Evolutionary conservation across 2,797 vertebrate species (phyloP).

Genomic region (Mormyrus proboscirostris): DNA sequence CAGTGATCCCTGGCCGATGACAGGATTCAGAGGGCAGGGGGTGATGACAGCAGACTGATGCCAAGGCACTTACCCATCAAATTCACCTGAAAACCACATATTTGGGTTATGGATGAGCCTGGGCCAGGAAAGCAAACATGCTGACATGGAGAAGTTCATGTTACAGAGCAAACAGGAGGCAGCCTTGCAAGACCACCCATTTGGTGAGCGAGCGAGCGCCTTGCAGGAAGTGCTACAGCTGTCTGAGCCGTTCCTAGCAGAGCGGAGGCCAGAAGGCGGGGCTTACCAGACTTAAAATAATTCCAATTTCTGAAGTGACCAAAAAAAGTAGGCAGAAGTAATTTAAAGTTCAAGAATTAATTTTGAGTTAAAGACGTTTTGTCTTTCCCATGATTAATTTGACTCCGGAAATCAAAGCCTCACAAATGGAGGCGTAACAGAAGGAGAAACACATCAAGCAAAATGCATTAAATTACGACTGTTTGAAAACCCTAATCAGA

Average conservation of each 20-base stretch:
- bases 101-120: neutral
- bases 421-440: neutral
- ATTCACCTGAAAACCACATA: neutral
- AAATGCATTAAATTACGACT: slow-evolving; percentile 8
- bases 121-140: neutral
- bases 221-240: neutral
- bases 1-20: neutral
- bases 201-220: neutral
- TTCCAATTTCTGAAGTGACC: neutral
- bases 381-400: slow-evolving; percentile 32
- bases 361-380: slow-evolving; percentile 31
- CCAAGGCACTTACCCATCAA: neutral
- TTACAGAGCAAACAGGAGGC: neutral
- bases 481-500: slow-evolving; percentile 20
- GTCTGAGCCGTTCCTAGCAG: neutral
- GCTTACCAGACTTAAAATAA: neutral
- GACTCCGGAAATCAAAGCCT: slow-evolving; percentile 20
- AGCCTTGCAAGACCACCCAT: neutral
- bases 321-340: neutral
- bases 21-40: neutral
- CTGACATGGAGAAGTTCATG: neutral
- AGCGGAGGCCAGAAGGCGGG: neutral
- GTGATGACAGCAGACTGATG: neutral
- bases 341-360: slow-evolving; percentile 21
- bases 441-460: neutral